Evolutionary conservation across 2,888 invertebrate species (phyloP), one percentile per base, ranked within the genome.

Genomic region (Anoplius nigerrimus): DNA sequence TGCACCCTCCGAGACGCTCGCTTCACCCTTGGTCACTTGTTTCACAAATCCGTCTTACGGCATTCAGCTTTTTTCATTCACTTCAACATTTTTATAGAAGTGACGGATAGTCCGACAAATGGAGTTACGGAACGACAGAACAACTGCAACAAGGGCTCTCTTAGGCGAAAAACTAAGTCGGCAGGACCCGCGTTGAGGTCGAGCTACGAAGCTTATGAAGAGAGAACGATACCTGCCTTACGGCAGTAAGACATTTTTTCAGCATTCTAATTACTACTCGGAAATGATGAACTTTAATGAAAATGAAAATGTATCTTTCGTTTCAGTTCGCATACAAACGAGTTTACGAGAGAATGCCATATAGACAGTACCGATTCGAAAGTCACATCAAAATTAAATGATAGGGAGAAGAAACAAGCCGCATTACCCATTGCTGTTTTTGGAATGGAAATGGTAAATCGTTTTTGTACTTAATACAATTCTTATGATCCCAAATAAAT

Each of bases 351-450:
- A 78, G 93, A 93, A 89, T 93, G 93, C 82, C 94, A 95, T 75
- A 86, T 92, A 62, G 90, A 91, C 2, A 89, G 90, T 72, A 88
- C 90, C 57, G 91, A 92, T 87, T 80, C 87, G 81, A 84, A 91
- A 89, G 82, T 90, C 82, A 85, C 91, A 78, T 91, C 93, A 78
- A 90, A 91, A 89, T 83, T 94, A 61, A 95, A 94, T 68, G 96
- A 96, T 83, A 90, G 95, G 61, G 96, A 96, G 87, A 92, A 94
- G 82, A 95, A 96, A 82, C 94, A 97, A 88, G 98, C 98, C 0
- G 95, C 97, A 0, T 88, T 97, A 68, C 96, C 97, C 0, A 97
- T 98, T 82, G 91, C 97, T 62, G 95, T 98, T 51, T 98, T 98
- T 89, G 98, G 97, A 66, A 94, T 94, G 88, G 94, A 95, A 60